A percentile compares a stretch with the other conserved stretches of the same genome.
These are phyloP conservation scores for Alaudala cheleensis DNA, from an alignment of 2,113 vertebrate genomes.

Conservation along the genomic window DNA sequence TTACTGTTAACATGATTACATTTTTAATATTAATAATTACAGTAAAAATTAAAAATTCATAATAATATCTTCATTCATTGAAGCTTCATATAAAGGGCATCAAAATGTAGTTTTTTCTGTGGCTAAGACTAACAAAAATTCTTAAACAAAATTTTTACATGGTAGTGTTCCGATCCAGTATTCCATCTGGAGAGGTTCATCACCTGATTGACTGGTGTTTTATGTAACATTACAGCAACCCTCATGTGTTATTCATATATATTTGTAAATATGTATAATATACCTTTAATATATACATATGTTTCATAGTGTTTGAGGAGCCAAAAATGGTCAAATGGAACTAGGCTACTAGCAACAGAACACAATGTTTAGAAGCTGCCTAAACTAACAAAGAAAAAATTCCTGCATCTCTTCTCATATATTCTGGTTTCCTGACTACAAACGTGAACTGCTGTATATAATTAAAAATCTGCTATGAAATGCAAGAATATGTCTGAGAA, in stretches of 20 bases:
- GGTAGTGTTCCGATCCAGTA: not conserved
- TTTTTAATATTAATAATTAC: not conserved
- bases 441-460: not conserved
- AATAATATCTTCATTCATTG: not conserved
- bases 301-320: not conserved
- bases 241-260: no score
- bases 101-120: not conserved
- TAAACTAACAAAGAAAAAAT: not conserved
- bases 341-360: not conserved
- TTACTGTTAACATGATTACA: not conserved
- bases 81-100: not conserved
- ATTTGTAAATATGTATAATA: not conserved
- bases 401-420: not conserved
- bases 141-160: not conserved
- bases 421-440: not conserved
- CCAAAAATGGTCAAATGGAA: not conserved
- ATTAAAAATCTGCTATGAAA: not conserved
- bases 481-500: not conserved
- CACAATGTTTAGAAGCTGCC: not conserved
- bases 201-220: not conserved
- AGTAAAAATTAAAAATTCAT: not conserved
- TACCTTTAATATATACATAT: not conserved
- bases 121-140: not conserved
- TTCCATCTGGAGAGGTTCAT: not conserved
- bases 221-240: not conserved